phyloP scores from a whole-genome alignment of 2,797 vertebrate species.

The Pangasius mekongensis region DNA sequence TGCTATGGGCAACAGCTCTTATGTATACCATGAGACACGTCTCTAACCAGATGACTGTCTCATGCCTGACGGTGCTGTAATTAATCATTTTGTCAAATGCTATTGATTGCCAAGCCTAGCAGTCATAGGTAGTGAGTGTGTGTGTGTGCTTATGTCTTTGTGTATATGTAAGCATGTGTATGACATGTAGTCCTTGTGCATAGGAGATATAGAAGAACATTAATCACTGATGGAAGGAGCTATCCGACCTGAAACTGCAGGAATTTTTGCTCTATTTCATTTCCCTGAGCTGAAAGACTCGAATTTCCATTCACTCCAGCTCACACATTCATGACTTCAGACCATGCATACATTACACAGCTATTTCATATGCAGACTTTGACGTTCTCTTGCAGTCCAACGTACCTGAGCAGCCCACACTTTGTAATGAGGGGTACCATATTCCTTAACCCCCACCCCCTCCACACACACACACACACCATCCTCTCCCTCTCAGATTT shows the following conservation, averaged over 20 bases:
- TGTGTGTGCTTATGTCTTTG: slow-evolving; percentile 17
- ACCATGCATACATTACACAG: slow-evolving; percentile 27
- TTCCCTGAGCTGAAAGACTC: slow-evolving; percentile 12
- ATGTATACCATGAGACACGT: slow-evolving; percentile 33
- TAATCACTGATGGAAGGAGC: slow-evolving; percentile 7
- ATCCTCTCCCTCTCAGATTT: neutral
- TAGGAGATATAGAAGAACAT: slow-evolving; percentile 16
- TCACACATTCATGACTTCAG: slow-evolving; percentile 39
- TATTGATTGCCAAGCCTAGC: slow-evolving; percentile 40
- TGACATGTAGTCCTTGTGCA: neutral
- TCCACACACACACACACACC: neutral
- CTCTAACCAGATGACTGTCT: slow-evolving; percentile 51
- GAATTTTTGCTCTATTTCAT: slow-evolving; percentile 20
- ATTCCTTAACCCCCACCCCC: neutral
- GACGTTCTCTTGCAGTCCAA: slow-evolving; percentile 26
- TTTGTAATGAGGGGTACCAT: slow-evolving; percentile 24
- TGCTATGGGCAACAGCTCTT: slow-evolving; percentile 50
- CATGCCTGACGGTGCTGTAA: slow-evolving; percentile 52
- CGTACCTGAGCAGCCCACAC: slow-evolving; percentile 27
- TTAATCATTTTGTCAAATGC: slow-evolving; percentile 60
- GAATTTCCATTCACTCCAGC: slow-evolving; percentile 13
- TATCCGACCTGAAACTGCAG: slow-evolving; percentile 15
- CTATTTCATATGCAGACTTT: slow-evolving; percentile 32
- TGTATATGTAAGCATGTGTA: neutral
- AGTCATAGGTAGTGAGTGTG: slow-evolving; percentile 10